Base-by-base conservation (phyloP, 2,113 vertebrate species). In the Gavia stellata region DNA sequence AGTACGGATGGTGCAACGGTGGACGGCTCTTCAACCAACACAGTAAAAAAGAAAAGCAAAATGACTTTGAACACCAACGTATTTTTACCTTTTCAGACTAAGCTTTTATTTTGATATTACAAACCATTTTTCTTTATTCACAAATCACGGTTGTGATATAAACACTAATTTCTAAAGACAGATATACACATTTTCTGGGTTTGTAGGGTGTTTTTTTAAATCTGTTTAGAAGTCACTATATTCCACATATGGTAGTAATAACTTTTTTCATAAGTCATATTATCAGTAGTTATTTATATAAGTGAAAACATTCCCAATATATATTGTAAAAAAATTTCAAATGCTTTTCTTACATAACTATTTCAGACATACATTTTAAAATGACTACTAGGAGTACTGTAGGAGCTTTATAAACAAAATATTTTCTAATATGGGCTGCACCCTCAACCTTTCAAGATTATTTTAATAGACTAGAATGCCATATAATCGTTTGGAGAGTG, bases 141-240 rank as follows among this genome's bases (percentile, higher is more conserved):
- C 98, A 98, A 98, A 98, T 98, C 98, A 98, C 98, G 97, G 97
- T 97, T 98, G 98, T 98, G 98, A 98, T 98, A 98, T 98, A 98
- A 98, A 98, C 98, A 98, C 98, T 98, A 98, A 98, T 98, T 98
- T 98, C 98, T 98, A 98, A 98, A 98, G 98, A 98, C 98, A 98
- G 98, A 98, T 98, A 98, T 98, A 98, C 98, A 98, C 97, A 98
- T 98, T 98, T 98, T 98, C 97, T 98, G 98, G 98, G 98, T 98
- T 98, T 97, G 98, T 98, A 98, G 97, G 97, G 88, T 73, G 44
- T 11, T 65, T 95, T 83, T 94, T 95, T 95, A 97, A 96, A 96
- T 93, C 94, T 97, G 95, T 98, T 98, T 97, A 98, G 97, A 98
- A 98, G 97, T 98, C 98, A 98, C 98, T 97, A 98, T 98, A 98